Evolutionary conservation across 2,113 vertebrate genomes (phyloP), one percentile per base, ranked within the genome.

Genomic region (Paradisaea rubra): DNA sequence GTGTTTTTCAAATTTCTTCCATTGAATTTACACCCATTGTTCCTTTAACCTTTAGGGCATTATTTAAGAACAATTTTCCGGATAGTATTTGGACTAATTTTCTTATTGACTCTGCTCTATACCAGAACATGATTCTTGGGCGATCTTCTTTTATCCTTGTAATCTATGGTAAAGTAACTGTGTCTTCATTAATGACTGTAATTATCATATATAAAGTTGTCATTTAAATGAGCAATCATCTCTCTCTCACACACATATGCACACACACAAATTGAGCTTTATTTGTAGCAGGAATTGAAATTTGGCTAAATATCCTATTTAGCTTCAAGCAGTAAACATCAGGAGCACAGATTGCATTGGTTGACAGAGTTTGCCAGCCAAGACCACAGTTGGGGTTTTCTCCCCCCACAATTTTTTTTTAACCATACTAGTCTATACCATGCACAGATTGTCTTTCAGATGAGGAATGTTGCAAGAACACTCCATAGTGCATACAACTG

Each of bases 181-280:
- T 96, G 92, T 96, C 96, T 97, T 97, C 96, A 98, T 97, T 98
- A 97, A 98, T 97, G 94, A 97, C 96, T 97, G 78, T 94, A 97
- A 97, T 98, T 97, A 97, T 93, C 93, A 96, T 92, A 94, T 89
- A 96, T 97, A 97, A 98, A 98, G 96, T 96, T 97, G 97, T 97
- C 96, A 97, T 97, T 97, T 98, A 96, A 97, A 97, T 94, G 97
- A 98, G 94, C 96, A 97, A 97, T 97, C 90, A 96, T 72, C 57
- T 76, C 79, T 60, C 76, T 8, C 82, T 9, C 78, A 80, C 45
- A 81, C 37, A 35, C 21, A 66, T 59, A 82, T 27, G 60, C 81
- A 90, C 89, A 89, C 52, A 64, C 44, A 89, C 61, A 97, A 97
- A 97, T 93, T 97, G 68, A 53, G 93, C 66, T 86, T 97, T 97